Percentiles rank a stretch among this genome's conserved stretches.
These are phyloP conservation scores for Daktulosphaira vitifoliae DNA, from an alignment of 1,140 invertebrate genomes.

Conservation along the genomic window DNA sequence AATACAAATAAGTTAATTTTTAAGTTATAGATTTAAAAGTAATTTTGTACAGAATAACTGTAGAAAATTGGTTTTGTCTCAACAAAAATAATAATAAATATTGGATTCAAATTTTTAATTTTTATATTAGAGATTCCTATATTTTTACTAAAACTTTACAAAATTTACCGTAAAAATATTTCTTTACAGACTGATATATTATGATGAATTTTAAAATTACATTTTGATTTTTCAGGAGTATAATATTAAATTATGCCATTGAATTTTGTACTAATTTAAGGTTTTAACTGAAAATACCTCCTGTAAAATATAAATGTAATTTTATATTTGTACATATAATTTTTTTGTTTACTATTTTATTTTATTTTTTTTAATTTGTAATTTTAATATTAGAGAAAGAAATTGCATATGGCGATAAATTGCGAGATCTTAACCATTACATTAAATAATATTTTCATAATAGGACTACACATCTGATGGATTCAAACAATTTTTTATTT, in stretches of 20 bases:
- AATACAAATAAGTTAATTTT: constrained; percentile 32
- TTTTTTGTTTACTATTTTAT: constrained; percentile 32
- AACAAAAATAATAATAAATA: constrained; percentile 33
- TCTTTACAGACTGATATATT: constrained; percentile 34
- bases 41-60: constrained; percentile 33
- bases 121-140: constrained; percentile 34
- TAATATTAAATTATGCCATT: constrained; percentile 32
- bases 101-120: constrained; percentile 34
- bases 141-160: constrained; percentile 33
- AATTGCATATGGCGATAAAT: constrained; percentile 25
- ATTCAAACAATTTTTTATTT: constrained; percentile 29
- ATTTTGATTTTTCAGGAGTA: constrained; percentile 33
- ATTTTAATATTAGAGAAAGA: constrained; percentile 27
- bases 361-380: constrained; percentile 25
- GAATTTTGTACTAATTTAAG: constrained; percentile 30
- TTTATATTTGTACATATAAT: constrained; percentile 32
- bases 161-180: constrained; percentile 34
- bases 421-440: constrained; percentile 30
- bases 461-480: constrained; percentile 16
- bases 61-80: constrained; percentile 32
- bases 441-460: constrained; percentile 13
- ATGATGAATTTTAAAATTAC: constrained; percentile 34
- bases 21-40: constrained; percentile 30
- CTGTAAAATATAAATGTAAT: constrained; percentile 32
- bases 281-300: constrained; percentile 21